These are phyloP conservation scores for Electrophaes corylata DNA, from an alignment of 2,888 invertebrate species.

Conservation along the genomic window DNA sequence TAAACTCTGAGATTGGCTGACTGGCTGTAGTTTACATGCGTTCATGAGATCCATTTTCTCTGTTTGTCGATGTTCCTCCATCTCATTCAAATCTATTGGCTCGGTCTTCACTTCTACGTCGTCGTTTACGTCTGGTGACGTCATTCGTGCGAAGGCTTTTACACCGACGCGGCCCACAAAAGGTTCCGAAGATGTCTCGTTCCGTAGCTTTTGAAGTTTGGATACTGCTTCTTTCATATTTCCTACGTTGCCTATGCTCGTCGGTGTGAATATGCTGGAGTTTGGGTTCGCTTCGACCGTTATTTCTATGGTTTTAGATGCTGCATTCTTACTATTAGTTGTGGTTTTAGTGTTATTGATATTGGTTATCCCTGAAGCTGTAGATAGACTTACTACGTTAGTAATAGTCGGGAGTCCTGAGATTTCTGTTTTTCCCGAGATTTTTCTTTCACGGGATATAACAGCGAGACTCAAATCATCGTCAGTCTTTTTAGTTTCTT, in stretches of 20 bases:
- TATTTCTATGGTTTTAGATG: constrained; percentile 46
- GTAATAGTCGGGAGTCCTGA: constrained; percentile 67
- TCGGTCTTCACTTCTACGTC: constrained; percentile 73
- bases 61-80: constrained; percentile 54
- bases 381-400: constrained; percentile 65
- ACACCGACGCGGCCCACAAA: constrained; percentile 71
- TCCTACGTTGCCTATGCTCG: constrained; percentile 56
- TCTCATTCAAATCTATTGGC: constrained; percentile 71
- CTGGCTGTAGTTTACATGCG: constrained; percentile 68
- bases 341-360: constrained; percentile 38
- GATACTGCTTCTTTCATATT: constrained; percentile 61
- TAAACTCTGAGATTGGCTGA: constrained; percentile 55
- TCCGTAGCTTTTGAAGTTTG: constrained; percentile 59
- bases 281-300: constrained; percentile 52
- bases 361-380: constrained; percentile 40
- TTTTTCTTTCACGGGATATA: constrained; percentile 52
- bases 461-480: constrained; percentile 64
- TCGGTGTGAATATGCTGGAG: constrained; percentile 63
- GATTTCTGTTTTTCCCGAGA: constrained; percentile 19
- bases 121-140: constrained; percentile 55
- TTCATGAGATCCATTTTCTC: constrained; percentile 74
- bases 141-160: constrained; percentile 74
- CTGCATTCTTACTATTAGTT: constrained; percentile 9
- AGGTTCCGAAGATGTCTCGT: constrained; percentile 46
- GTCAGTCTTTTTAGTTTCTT: constrained; percentile 48